phyloP scores from a whole-genome alignment of 2,888 invertebrate species.

The Oscheius sp. region DNA sequence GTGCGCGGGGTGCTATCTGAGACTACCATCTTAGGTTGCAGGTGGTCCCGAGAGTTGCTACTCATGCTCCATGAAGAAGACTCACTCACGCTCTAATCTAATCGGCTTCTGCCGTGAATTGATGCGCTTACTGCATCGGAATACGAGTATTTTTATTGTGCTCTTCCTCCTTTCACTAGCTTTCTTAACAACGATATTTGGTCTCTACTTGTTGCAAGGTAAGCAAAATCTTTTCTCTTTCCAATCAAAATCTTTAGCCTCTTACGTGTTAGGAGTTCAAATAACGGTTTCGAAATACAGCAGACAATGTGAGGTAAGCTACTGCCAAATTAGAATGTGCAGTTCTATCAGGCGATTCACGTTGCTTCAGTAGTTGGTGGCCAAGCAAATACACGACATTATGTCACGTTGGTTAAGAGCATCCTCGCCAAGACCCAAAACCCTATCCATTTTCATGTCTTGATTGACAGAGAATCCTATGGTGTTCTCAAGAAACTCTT shows the following conservation, averaged over 20 bases:
- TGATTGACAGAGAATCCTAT: constrained; percentile 41
- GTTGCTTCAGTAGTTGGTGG: constrained; percentile 25
- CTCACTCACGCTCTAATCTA: constrained; percentile 21
- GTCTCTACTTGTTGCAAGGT: constrained; percentile 23
- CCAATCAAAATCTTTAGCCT: constrained; percentile 1
- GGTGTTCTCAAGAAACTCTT: constrained; percentile 36
- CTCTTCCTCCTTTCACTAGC: not conserved
- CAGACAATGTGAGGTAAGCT: constrained; percentile 13
- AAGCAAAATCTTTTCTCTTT: not conserved
- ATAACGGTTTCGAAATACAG: constrained; percentile 22
- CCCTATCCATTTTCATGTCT: constrained; percentile 46
- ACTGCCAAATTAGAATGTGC: not conserved
- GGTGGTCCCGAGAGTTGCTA: constrained; percentile 4
- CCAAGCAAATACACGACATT: not conserved
- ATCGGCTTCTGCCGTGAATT: constrained; percentile 24
- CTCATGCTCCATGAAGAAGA: constrained; percentile 21
- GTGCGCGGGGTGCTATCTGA: not conserved
- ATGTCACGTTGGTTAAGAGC: constrained; percentile 36
- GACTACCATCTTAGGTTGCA: constrained; percentile 12
- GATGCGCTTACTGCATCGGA: constrained; percentile 30
- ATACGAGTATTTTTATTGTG: constrained; percentile 4
- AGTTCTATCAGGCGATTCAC: constrained; percentile 20
- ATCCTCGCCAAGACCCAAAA: constrained; percentile 38
- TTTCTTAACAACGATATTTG: constrained; percentile 6
- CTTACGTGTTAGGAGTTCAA: constrained; percentile 27